Percentiles rank a stretch among this genome's conserved stretches.
These are phyloP conservation scores for Amphimedon queenslandica DNA, from an alignment of 37 sponge, comb jelly and placozoan species.

Conservation along the genomic window DNA sequence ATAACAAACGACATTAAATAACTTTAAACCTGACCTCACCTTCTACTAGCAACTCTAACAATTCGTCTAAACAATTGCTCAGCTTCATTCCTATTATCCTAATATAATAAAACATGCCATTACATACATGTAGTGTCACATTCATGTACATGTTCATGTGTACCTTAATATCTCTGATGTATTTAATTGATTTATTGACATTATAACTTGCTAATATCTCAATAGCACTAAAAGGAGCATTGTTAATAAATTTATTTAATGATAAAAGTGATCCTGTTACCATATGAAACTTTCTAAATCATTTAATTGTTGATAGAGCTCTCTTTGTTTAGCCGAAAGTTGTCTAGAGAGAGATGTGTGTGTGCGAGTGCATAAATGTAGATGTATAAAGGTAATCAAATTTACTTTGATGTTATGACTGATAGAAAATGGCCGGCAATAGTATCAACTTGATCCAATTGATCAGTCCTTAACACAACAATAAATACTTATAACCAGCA, in stretches of 20 bases:
- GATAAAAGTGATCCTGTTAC: constrained; percentile 6
- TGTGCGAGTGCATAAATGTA: neutral
- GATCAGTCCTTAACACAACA: constrained; percentile 46
- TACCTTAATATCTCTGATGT: constrained; percentile 39
- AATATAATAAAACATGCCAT: neutral
- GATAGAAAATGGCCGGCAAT: constrained; percentile 33
- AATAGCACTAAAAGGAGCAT: constrained; percentile 30
- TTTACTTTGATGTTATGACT: neutral
- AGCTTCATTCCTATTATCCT: constrained; percentile 30
- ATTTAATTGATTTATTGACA: constrained; percentile 33
- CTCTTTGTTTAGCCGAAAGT: neutral
- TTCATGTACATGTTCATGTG: neutral
- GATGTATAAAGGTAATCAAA: neutral
- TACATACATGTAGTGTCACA: neutral
- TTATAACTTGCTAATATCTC: constrained; percentile 22
- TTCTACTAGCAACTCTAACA: constrained; percentile 48
- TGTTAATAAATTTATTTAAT: too few relatives aligned
- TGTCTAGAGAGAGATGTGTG: too few relatives aligned
- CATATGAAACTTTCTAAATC: constrained; percentile 20
- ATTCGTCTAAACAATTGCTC: constrained; percentile 52
- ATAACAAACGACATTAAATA: neutral
- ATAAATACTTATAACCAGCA: neutral
- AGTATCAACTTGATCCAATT: constrained; percentile 18
- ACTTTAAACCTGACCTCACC: constrained; percentile 8
- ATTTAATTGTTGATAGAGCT: constrained; percentile 44